These are phyloP conservation scores for Metacarcinus magister DNA, from an alignment of 2,888 invertebrate species.

Conservation along the genomic window DNA sequence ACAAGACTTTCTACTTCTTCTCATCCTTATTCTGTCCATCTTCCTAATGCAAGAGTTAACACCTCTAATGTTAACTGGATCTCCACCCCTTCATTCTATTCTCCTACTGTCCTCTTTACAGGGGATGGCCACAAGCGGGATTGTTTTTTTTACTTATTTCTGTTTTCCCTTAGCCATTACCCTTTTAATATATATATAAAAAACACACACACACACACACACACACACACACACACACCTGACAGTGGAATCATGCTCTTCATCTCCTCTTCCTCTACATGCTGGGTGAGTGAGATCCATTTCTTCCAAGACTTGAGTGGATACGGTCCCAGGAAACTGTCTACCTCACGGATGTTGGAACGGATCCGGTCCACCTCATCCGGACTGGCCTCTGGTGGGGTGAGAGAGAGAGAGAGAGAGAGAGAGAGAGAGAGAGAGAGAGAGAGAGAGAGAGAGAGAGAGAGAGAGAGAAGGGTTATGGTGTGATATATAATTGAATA, in stretches of 20 bases:
- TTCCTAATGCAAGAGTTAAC: too few species aligned
- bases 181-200: too few species aligned
- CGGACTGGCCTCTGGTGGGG: background rate
- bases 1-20: too few species aligned
- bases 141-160: too few species aligned
- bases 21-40: too few species aligned
- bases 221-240: background rate
- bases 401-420: constrained; percentile 63
- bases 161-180: too few species aligned
- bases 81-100: too few species aligned
- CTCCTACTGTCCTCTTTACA: too few species aligned
- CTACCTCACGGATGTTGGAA: constrained; percentile 89
- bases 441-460: background rate
- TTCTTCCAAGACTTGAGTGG: constrained; percentile 94
- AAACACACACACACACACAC: background rate
- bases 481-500: too few species aligned
- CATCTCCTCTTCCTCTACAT: constrained; percentile 85
- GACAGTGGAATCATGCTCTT: constrained; percentile 70
- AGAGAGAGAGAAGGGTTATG: background rate
- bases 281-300: constrained; percentile 92
- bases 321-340: constrained; percentile 93
- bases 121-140: too few species aligned
- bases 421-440: background rate
- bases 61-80: too few species aligned
- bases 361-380: constrained; percentile 87